These are phyloP conservation scores for Agrypnus murinus DNA, from an alignment of 2,888 invertebrate species.

Conservation along the genomic window DNA sequence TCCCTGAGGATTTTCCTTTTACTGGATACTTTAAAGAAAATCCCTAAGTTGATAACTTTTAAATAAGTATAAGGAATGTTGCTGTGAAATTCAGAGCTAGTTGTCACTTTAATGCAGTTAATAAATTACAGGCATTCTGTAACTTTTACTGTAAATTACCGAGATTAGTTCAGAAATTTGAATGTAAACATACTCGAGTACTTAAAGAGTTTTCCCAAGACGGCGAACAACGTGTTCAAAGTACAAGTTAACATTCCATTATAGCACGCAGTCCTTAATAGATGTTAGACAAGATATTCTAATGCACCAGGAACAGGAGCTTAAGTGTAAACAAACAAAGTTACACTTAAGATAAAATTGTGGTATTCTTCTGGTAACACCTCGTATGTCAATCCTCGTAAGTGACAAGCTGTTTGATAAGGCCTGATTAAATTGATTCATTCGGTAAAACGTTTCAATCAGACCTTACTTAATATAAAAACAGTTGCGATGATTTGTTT, in stretches of 20 bases:
- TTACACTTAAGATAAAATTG: slow-evolving; percentile 8
- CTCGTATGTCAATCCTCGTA: not conserved
- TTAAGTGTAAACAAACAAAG: slow-evolving; percentile 41
- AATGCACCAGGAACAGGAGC: slow-evolving; percentile 36
- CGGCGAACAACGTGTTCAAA: slow-evolving; percentile 9
- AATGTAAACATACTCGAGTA: slow-evolving; percentile 39
- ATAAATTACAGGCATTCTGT: not conserved
- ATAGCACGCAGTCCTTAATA: slow-evolving; percentile 34
- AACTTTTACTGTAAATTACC: slow-evolving; percentile 31
- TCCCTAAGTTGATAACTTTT: too few relatives aligned
- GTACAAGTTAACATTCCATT: slow-evolving; percentile 44
- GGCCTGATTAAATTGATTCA: too few relatives aligned
- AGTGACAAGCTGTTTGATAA: too few relatives aligned
- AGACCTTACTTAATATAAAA: too few relatives aligned
- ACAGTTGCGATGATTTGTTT: too few relatives aligned
- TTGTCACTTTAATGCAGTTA: too few relatives aligned
- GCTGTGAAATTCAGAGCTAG: too few relatives aligned
- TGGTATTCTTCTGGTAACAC: slow-evolving; percentile 8
- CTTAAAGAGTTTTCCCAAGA: slow-evolving; percentile 31
- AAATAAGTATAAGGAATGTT: too few relatives aligned
- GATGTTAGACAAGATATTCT: slow-evolving; percentile 44
- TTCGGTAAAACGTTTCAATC: too few relatives aligned
- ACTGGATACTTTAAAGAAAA: too few relatives aligned
- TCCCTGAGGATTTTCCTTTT: too few relatives aligned
- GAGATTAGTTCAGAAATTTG: slow-evolving; percentile 38